These are phyloP conservation scores for Drosophila insularis DNA, from an alignment of 1,140 invertebrate species.

Conservation along the genomic window DNA sequence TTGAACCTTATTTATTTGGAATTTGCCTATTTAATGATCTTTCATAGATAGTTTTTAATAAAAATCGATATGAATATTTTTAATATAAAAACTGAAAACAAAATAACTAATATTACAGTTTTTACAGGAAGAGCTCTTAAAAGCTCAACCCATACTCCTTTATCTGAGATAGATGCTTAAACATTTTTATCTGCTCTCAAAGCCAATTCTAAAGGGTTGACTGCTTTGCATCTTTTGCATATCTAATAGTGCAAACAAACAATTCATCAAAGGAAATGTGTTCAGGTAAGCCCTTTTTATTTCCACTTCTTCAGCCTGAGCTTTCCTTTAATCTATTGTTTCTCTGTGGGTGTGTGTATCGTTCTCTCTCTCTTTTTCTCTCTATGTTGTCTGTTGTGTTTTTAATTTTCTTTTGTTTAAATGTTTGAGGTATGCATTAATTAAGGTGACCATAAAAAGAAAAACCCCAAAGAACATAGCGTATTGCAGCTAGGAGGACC, in stretches of 20 bases:
- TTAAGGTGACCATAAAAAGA: conserved; percentile 71
- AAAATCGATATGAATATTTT: no score
- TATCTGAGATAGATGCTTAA: background rate
- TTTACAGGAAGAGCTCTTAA: no score
- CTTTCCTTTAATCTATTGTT: conserved; percentile 33
- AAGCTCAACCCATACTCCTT: background rate
- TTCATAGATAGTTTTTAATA: no score
- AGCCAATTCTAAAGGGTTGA: background rate
- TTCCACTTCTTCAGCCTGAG: conserved; percentile 9
- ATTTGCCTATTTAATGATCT: no score
- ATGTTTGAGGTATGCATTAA: conserved; percentile 77
- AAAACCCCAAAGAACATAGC: conserved; percentile 30
- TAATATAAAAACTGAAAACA: no score
- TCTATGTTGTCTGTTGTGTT: background rate
- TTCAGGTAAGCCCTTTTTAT: background rate
- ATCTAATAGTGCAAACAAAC: conserved; percentile 13
- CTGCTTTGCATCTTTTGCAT: conserved; percentile 13
- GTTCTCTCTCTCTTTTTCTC: conserved; percentile 26
- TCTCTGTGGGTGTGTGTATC: conserved; percentile 13
- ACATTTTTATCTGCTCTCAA: background rate
- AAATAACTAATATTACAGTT: no score
- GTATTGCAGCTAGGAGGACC: conserved; percentile 33
- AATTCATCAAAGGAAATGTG: conserved; percentile 4
- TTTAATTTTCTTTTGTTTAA: conserved; percentile 29
- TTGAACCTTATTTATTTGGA: no score